Percentiles rank a stretch among this genome's conserved stretches.
Conservation (phyloP, 1,140 invertebrate genomes). For the Periplaneta americana region DNA sequence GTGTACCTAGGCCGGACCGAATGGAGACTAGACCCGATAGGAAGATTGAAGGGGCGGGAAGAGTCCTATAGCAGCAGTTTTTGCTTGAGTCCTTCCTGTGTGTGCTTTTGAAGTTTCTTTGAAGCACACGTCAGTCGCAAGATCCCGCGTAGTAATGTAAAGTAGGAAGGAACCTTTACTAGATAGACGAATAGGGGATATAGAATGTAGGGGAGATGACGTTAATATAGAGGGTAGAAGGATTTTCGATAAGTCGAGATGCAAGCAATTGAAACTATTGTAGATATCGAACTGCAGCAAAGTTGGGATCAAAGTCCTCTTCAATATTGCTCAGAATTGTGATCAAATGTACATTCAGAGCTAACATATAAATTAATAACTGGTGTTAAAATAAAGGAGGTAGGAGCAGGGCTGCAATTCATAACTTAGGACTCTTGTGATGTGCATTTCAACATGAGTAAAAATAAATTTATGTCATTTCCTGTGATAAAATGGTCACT, state of each 20-base stretch:
- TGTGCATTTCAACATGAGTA: too few relatives aligned
- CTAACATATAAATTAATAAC: too few relatives aligned
- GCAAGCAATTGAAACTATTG: neutral
- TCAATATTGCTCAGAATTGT: neutral
- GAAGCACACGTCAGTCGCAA: neutral
- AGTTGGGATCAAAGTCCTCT: neutral
- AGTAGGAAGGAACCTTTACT: too few relatives aligned
- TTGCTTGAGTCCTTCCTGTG: neutral
- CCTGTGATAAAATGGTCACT: too few relatives aligned
- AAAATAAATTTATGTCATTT: too few relatives aligned
- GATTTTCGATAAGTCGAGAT: neutral
- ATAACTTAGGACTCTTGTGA: too few relatives aligned
- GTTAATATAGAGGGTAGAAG: neutral
- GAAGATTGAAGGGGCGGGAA: neutral
- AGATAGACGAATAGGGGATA: neutral
- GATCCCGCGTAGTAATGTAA: neutral
- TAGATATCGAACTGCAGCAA: neutral
- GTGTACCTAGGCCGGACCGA: neutral
- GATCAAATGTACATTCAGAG: too few relatives aligned
- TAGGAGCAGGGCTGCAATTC: too few relatives aligned
- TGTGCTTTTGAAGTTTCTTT: neutral
- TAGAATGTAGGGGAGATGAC: too few relatives aligned
- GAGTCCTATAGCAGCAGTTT: neutral
- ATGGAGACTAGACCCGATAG: neutral
- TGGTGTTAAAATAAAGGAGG: too few relatives aligned